phyloP scores from a whole-genome alignment of 2,797 vertebrate species.

The Bucorvus abyssinicus region DNA sequence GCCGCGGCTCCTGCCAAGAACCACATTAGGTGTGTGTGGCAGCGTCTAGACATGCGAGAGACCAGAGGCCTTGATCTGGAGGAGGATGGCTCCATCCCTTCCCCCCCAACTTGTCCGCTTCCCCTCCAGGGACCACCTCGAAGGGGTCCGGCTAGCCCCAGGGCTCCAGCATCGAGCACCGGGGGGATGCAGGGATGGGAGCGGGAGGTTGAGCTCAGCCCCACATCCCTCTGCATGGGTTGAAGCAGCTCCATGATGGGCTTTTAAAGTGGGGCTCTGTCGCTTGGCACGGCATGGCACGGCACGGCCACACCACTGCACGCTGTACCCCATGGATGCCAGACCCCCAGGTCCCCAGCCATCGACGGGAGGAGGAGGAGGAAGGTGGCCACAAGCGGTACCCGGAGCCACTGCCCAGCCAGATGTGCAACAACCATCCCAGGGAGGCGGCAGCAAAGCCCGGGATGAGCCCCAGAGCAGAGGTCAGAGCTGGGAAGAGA shows the following conservation, averaged over 20 bases:
- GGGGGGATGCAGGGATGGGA: neutral
- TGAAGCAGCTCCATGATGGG: neutral
- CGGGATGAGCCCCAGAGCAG: neutral
- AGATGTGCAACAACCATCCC: neutral
- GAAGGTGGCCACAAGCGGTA: neutral
- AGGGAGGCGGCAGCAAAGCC: neutral
- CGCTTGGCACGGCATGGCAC: neutral
- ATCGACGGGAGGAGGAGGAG: neutral
- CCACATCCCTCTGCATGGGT: neutral
- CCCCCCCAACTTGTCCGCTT: neutral
- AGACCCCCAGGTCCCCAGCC: neutral
- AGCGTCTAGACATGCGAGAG: conserved; percentile 62
- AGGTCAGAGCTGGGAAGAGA: neutral
- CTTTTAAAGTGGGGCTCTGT: neutral
- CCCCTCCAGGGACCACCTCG: neutral
- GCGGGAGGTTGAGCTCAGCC: neutral
- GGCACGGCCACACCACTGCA: neutral
- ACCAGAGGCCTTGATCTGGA: conserved; percentile 56
- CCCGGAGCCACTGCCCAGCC: neutral
- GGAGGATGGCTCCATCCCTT: conserved; percentile 23
- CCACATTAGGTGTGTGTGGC: conserved; percentile 64
- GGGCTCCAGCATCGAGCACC: neutral
- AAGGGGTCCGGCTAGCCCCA: neutral
- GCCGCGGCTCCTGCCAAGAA: conserved; percentile 48
- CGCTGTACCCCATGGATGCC: accelerated